Percentiles rank a stretch among this genome's conserved stretches.
phyloP scores from a whole-genome alignment of 2,113 vertebrate species.

The Apodemus sylvaticus region DNA sequence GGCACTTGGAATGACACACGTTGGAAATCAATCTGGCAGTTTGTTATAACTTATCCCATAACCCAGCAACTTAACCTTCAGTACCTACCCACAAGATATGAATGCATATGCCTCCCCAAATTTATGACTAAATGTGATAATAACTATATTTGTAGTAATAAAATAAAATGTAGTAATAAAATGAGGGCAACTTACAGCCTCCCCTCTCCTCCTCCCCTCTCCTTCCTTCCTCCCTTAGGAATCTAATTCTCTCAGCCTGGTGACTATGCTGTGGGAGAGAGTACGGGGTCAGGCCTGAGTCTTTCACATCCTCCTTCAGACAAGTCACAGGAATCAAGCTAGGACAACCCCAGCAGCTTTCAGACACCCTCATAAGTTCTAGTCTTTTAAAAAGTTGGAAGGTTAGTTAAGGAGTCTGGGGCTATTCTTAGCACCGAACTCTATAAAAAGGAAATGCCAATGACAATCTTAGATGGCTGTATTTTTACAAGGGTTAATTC shows the following conservation, averaged over 20 bases:
- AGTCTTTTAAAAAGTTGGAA: conserved; percentile 76
- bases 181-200: background rate
- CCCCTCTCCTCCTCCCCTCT: background rate
- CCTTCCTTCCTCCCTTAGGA: background rate
- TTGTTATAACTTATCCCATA: background rate
- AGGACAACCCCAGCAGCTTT: background rate
- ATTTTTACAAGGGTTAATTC: conserved; percentile 81
- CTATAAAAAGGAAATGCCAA: conserved; percentile 78
- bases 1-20: background rate
- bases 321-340: background rate
- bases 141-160: background rate
- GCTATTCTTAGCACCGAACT: conserved; percentile 65
- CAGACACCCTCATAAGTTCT: conserved; percentile 39
- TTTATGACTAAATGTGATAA: background rate
- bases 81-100: background rate
- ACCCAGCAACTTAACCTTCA: background rate
- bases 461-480: conserved; percentile 68
- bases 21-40: background rate
- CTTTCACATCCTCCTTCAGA: background rate
- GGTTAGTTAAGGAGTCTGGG: conserved; percentile 44
- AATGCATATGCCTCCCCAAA: background rate
- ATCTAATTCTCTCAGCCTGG: background rate
- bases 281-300: background rate
- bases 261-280: background rate
- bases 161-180: background rate